Percentiles rank a stretch among this genome's conserved stretches.
Conservation (phyloP, 2,888 invertebrate species). For the Drosophila putrida region DNA sequence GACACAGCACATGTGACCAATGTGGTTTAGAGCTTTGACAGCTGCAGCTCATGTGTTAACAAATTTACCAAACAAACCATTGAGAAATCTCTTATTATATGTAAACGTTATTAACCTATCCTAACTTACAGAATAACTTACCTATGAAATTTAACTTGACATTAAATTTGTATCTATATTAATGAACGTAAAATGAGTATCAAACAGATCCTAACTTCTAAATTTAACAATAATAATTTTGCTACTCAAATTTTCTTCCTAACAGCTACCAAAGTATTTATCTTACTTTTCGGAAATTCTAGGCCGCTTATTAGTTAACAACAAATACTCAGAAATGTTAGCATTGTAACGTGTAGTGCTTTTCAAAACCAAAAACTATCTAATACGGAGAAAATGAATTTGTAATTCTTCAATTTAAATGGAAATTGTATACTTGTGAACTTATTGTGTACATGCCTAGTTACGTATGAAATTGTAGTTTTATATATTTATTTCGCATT, state of each 20-base stretch:
- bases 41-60: constrained; percentile 32
- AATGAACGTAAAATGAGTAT: constrained; percentile 32
- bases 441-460: constrained; percentile 64
- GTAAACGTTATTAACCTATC: constrained; percentile 70
- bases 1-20: constrained; percentile 89
- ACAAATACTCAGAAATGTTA: constrained; percentile 66
- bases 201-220: constrained; percentile 52
- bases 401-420: constrained; percentile 23
- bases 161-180: constrained; percentile 58
- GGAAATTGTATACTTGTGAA: constrained; percentile 41
- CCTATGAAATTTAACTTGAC: constrained; percentile 43
- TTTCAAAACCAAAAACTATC: constrained; percentile 69
- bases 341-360: constrained; percentile 65
- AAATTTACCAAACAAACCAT: constrained; percentile 35
- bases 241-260: constrained; percentile 75
- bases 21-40: constrained; percentile 72
- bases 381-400: constrained; percentile 39
- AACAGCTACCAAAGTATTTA: constrained; percentile 52
- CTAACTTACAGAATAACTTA: constrained; percentile 60
- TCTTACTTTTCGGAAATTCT: constrained; percentile 39
- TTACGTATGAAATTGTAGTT: constrained; percentile 61
- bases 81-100: constrained; percentile 49
- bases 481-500: constrained; percentile 68
- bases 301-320: constrained; percentile 51
- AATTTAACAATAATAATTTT: constrained; percentile 71